Percentiles rank a stretch among this genome's conserved stretches.
phyloP scores from a whole-genome alignment of 2,888 invertebrate genomes.

The Pseudeuparius sepicola region DNA sequence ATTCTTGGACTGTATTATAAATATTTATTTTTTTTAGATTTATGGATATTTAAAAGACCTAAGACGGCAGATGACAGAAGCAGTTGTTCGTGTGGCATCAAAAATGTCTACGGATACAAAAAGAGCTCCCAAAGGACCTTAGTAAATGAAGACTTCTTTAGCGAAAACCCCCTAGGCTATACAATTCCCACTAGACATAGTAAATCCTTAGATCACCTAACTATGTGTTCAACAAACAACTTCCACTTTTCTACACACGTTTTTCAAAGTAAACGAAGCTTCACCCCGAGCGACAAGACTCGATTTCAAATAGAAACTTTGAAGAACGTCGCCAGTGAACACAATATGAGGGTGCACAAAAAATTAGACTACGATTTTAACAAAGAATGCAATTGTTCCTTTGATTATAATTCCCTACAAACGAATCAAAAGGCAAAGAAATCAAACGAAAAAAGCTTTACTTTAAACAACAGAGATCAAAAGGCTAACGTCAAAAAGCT shows the following conservation, averaged over 20 bases:
- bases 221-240: slow-evolving; percentile 37
- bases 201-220: slow-evolving; percentile 71
- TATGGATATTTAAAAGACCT: slow-evolving; percentile 22
- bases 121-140: slow-evolving; percentile 26
- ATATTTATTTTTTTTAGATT: slow-evolving; percentile 19
- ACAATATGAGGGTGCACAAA: slow-evolving; percentile 23
- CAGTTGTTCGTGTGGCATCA: slow-evolving; percentile 30
- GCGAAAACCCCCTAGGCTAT: slow-evolving; percentile 22
- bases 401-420: slow-evolving; percentile 14
- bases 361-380: slow-evolving; percentile 10
- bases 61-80: slow-evolving; percentile 25
- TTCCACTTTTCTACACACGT: slow-evolving; percentile 30
- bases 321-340: slow-evolving; percentile 29
- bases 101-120: slow-evolving; percentile 26
- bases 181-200: slow-evolving; percentile 50
- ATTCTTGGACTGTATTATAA: background rate
- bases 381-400: slow-evolving; percentile 21
- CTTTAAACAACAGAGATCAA: too few species aligned
- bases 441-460: too few species aligned
- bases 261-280: slow-evolving; percentile 21
- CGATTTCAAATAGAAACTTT: slow-evolving; percentile 24
- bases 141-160: slow-evolving; percentile 21
- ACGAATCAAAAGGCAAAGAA: slow-evolving; percentile 9
- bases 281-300: too few species aligned
- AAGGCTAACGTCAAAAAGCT: slow-evolving; percentile 3